Base-by-base conservation (phyloP, 2,888 invertebrate species). In the Limnephilus rhombicus region DNA sequence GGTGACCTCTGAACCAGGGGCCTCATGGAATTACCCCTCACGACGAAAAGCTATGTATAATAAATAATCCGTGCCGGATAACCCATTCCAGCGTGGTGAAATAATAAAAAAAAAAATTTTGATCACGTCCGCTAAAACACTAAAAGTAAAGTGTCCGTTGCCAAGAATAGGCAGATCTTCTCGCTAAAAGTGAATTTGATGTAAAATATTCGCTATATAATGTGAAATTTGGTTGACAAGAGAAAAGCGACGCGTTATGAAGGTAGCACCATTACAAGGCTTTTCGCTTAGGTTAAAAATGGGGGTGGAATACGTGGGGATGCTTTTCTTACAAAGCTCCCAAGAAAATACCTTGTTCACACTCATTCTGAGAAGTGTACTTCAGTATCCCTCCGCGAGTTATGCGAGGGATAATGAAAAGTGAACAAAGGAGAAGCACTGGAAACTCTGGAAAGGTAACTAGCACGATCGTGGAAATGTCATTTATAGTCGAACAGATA, bases 261-360 rank as follows among this genome's bases (percentile, higher is more conserved):
- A 45, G 86, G 86, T 86, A 86, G 49, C 37, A 24, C 87, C 29
- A 49, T 68, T 87, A 91, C 91, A 91, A 91, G 91, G 80, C 80
- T 91, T 91, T 91, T 91, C 91, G 87, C 91, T 91, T 91, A 86
- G 81, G 86, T 41, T 86, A 37, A 18, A 80, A 80, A 90, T 83
- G 41, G 85, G 86, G 86, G 86, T 49, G 49, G 86, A 37, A 45
- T 86, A 45, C 45, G 24, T 24, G 29, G 45, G 49, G 86, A 45
- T 45, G 86, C 41, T 86, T 45, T 45, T 86, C n/a, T 29, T 49
- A 49, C 45, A 37, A 37, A 29, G 45, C 49, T 86, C 45, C 7
- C 18, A 86, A 86, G 45, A 86, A 86, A 86, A 41, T 49, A 86
- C 49, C 29, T 11, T 2, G 45, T 45, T 86, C 29, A 24, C 24